Evolutionary conservation across 2,797 vertebrate genomes (phyloP), one percentile per base, ranked within the genome.

Genomic region (Lacerta bilineata): DNA sequence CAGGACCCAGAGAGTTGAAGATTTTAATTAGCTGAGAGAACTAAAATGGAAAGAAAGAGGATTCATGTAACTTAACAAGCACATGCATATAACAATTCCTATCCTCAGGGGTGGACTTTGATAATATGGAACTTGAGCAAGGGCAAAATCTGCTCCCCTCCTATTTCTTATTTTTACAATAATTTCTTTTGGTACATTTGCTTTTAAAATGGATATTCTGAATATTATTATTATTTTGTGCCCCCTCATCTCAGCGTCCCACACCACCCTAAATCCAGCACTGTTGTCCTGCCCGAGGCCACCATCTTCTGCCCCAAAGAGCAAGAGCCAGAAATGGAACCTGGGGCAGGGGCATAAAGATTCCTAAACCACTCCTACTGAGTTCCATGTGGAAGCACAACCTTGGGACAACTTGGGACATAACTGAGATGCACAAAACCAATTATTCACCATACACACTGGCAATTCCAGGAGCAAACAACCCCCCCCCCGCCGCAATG

Each of bases 11-110:
- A 0, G 96, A 97, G 90, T 97, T 98, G 97, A 98, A 99, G 94
- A 99, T 98, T 95, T 98, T 99, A 95, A 99, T 99, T 96, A 99
- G 98, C 86, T 99, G 99, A 91, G 98, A 98, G 95, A 99, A 99
- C 98, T 99, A 87, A 90, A 87, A 95, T 15, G 94, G 90, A 90
- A 90, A 93, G 72, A 17, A 39, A 74, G 36, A 20, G 9, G 20
- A 80, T 93, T 27, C 66, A 69, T 9, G 77, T 76, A 72, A 43
- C 11, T 80, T 81, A 72, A 69, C 50, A 50, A 68, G 64, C 88
- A 87, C 43, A 68, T 39, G 72, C 6, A 8, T 71, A 20, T 10
- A 69, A 25, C 25, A 13, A 27, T 50, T 55, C 64, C 76, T 43
- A 83, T 23, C 41, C 66, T 55, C 13, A 55, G 50, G 3, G 13